These are phyloP conservation scores for Cataglyphis albicans DNA, from an alignment of 2,888 invertebrate genomes.

Conservation along the genomic window DNA sequence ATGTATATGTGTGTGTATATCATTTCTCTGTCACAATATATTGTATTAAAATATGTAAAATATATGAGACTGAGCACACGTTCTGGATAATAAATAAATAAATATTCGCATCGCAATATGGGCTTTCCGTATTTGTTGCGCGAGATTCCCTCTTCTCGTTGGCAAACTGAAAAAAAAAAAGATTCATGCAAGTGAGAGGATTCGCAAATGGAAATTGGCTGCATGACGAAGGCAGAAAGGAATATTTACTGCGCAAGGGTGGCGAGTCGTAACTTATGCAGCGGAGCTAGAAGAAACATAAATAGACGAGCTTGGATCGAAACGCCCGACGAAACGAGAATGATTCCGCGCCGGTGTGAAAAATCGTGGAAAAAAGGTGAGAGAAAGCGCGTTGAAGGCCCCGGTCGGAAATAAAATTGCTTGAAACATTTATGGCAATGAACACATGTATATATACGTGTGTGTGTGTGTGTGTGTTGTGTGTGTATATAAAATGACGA, in stretches of 20 bases:
- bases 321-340: slow-evolving; percentile 55
- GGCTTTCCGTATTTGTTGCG: slow-evolving; percentile 24
- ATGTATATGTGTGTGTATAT: background rate
- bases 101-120: slow-evolving; percentile 30
- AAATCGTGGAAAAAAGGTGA: slow-evolving; percentile 50
- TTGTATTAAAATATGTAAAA: slow-evolving; percentile 39
- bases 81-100: slow-evolving; percentile 28
- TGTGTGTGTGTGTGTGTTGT: background rate
- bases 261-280: slow-evolving; percentile 62
- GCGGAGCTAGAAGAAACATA: slow-evolving; percentile 60
- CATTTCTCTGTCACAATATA: slow-evolving; percentile 8
- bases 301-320: slow-evolving; percentile 65
- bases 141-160: slow-evolving; percentile 26
- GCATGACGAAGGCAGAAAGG: slow-evolving; percentile 45
- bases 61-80: slow-evolving; percentile 15
- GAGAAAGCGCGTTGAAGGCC: background rate
- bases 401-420: slow-evolving; percentile 30
- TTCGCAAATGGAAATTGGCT: slow-evolving; percentile 67
- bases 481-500: background rate
- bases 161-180: slow-evolving; percentile 26
- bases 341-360: slow-evolving; percentile 58
- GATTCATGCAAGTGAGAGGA: slow-evolving; percentile 22
- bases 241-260: slow-evolving; percentile 65
- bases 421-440: slow-evolving; percentile 44
- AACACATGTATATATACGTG: background rate